Evolutionary conservation across 1,140 invertebrate species (phyloP).

Genomic region (Anastrepha ludens): DNA sequence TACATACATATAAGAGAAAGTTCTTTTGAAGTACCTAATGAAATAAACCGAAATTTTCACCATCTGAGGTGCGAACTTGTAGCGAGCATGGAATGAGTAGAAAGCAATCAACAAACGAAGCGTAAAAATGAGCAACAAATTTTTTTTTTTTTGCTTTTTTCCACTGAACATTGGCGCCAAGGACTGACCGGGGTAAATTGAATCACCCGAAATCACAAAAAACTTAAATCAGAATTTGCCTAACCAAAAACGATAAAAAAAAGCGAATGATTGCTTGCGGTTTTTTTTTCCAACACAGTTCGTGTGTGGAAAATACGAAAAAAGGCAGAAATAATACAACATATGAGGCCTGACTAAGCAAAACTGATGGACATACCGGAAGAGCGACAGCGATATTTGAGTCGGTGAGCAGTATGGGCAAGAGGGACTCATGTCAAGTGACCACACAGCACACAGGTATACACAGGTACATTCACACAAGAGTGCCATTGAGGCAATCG

Average conservation of each 20-base stretch:
- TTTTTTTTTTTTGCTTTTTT: too few species aligned
- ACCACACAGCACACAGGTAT: slow-evolving; percentile 1
- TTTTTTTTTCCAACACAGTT: too few species aligned
- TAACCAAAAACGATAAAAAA: neutral
- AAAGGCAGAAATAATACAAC: too few species aligned
- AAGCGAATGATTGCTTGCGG: too few species aligned
- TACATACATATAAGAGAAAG: too few species aligned
- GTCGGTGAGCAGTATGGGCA: neutral
- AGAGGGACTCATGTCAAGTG: neutral
- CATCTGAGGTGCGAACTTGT: too few species aligned
- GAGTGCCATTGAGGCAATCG: neutral
- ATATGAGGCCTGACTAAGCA: neutral
- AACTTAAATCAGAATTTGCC: too few species aligned
- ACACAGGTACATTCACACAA: neutral
- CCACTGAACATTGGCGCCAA: neutral
- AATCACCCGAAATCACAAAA: neutral
- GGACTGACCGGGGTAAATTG: neutral
- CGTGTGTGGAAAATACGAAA: too few species aligned
- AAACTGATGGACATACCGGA: neutral
- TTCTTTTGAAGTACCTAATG: too few species aligned
- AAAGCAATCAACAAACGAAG: slow-evolving; percentile 31
- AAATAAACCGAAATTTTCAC: too few species aligned
- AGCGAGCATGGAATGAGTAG: neutral
- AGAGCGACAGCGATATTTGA: neutral
- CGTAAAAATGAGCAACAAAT: neutral